phyloP scores from a whole-genome alignment of 1,140 invertebrate genomes.

The Branchinecta lindahli region DNA sequence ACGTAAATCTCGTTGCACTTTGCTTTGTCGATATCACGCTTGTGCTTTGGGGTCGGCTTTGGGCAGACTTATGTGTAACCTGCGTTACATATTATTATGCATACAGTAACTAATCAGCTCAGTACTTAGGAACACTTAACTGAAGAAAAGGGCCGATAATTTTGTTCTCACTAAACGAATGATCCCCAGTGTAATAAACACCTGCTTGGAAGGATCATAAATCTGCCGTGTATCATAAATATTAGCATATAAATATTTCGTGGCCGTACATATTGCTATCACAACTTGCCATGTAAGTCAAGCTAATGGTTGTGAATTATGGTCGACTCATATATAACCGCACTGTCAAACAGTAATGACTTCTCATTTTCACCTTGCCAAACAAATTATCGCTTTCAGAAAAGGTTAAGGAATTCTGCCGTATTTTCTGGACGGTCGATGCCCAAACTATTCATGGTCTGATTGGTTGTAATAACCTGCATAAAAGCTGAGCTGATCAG shows the following conservation, averaged over 20 bases:
- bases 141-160: not conserved
- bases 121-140: not conserved
- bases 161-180: not conserved
- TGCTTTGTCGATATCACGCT: too few species aligned
- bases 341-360: constrained; percentile 9
- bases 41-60: too few species aligned
- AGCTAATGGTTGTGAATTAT: constrained; percentile 5
- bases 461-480: constrained; percentile 6
- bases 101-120: not conserved
- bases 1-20: too few species aligned
- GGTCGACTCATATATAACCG: not conserved
- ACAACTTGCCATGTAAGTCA: not conserved
- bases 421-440: not conserved
- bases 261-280: not conserved
- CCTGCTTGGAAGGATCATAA: constrained; percentile 2
- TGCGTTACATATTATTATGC: too few species aligned
- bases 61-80: too few species aligned
- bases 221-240: not conserved
- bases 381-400: not conserved
- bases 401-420: constrained; percentile 10
- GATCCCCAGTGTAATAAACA: constrained; percentile 9
- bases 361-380: constrained; percentile 8
- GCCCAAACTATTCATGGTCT: not conserved
- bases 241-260: constrained; percentile 5
- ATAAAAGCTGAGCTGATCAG: not conserved